Conservation (phyloP, 1,140 invertebrate genomes). For the Acromyrmex echinatior region DNA sequence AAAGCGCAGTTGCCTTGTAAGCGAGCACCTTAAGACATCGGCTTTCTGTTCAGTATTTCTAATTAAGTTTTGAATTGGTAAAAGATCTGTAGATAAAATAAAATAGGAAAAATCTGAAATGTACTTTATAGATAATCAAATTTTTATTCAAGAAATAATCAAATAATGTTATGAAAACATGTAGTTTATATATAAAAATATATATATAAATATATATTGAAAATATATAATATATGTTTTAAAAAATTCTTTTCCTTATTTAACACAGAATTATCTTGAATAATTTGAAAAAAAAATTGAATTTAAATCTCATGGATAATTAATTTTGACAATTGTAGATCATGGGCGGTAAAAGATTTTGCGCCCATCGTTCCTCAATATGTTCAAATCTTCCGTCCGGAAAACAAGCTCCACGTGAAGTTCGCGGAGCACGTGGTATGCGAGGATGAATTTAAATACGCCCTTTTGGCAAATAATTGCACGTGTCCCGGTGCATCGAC, state of each 20-base stretch:
- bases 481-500: slow-evolving; percentile 98
- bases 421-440: slow-evolving; percentile 99
- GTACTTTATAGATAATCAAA: background rate
- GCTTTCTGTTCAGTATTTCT: slow-evolving; percentile 3
- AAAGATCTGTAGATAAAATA: background rate
- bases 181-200: background rate
- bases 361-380: slow-evolving; percentile 98
- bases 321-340: slow-evolving; percentile 85
- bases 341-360: slow-evolving; percentile 99
- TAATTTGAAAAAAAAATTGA: too few species aligned
- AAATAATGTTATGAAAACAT: background rate
- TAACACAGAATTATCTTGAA: background rate
- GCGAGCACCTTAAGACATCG: background rate
- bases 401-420: slow-evolving; percentile 99
- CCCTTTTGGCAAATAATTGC: slow-evolving; percentile 98
- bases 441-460: slow-evolving; percentile 99
- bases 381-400: slow-evolving; percentile 98
- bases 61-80: background rate
- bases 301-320: background rate
- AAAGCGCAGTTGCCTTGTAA: background rate
- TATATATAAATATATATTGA: background rate
- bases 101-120: background rate
- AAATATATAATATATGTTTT: background rate
- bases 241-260: background rate
- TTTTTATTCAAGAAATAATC: background rate